Evolutionary conservation across 2,888 invertebrate genomes (phyloP).

Genomic region (Acronicta psi): DNA sequence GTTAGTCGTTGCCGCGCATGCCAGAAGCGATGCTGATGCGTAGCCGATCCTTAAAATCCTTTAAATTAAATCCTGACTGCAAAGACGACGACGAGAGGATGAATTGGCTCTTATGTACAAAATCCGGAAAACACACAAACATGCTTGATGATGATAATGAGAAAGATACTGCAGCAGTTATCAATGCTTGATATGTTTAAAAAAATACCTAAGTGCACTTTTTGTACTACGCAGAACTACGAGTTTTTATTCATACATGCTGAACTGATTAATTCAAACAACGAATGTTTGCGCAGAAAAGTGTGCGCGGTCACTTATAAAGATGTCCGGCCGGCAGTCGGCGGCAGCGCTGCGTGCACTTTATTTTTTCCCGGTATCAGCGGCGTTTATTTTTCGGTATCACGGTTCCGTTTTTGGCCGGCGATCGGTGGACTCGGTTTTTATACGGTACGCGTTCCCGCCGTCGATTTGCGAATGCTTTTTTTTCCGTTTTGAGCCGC

Average conservation of each 20-base stretch:
- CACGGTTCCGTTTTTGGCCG: constrained; percentile 87
- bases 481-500: constrained; percentile 80
- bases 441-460: constrained; percentile 83
- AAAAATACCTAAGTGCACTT: no score
- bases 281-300: constrained; percentile 51
- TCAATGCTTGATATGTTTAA: no score
- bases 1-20: no score
- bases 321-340: constrained; percentile 73
- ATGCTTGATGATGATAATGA: no score
- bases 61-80: no score
- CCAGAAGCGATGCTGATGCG: no score
- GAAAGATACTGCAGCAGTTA: no score
- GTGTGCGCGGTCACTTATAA: constrained; percentile 71
- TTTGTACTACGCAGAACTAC: background rate
- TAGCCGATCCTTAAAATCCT: no score
- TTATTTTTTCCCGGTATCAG: constrained; percentile 85
- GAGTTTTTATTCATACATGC: background rate
- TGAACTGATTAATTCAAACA: constrained; percentile 34
- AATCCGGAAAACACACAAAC: no score
- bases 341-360: constrained; percentile 70
- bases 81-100: no score
- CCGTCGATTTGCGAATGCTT: constrained; percentile 85
- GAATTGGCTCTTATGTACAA: no score
- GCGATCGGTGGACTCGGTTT: constrained; percentile 84
- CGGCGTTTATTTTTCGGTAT: constrained; percentile 88